phyloP scores from a whole-genome alignment of 2,888 invertebrate genomes.

The Tolmerus cingulatus region DNA sequence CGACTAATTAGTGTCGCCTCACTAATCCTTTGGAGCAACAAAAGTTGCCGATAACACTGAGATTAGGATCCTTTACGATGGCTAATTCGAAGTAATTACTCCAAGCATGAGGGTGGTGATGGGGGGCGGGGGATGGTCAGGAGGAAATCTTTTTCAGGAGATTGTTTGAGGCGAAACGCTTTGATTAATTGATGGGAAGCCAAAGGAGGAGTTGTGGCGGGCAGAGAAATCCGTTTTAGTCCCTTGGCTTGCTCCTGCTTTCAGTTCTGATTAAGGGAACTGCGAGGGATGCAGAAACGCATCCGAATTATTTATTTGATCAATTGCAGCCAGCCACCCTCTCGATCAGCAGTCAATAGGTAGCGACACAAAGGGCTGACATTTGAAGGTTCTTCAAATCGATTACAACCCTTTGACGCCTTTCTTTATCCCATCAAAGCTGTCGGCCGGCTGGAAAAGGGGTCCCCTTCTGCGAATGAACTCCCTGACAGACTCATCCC shows the following conservation, averaged over 20 bases:
- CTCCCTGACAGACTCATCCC: conserved; percentile 16
- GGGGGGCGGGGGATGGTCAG: not conserved
- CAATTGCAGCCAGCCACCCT: conserved; percentile 32
- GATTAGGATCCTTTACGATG: conserved; percentile 27
- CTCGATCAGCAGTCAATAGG: not conserved
- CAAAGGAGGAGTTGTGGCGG: not conserved
- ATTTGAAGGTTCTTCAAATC: conserved; percentile 36
- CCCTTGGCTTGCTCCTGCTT: not conserved
- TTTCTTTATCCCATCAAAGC: conserved; percentile 23
- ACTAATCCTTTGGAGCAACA: conserved; percentile 39
- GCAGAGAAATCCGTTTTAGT: not conserved
- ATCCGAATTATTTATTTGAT: not conserved
- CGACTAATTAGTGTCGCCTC: conserved; percentile 40
- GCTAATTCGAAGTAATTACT: conserved; percentile 31
- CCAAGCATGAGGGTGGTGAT: conserved; percentile 6
- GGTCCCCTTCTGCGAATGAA: not conserved
- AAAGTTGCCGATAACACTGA: conserved; percentile 30
- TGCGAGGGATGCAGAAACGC: not conserved
- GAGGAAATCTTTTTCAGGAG: not conserved
- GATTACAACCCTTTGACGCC: conserved; percentile 38
- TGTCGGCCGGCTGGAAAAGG: not conserved
- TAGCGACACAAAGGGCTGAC: not conserved
- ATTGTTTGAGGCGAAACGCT: not conserved
- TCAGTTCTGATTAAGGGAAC: not conserved
- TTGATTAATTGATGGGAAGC: not conserved